Conservation (phyloP, 2,888 invertebrate species). For the Eilema sororculum region DNA sequence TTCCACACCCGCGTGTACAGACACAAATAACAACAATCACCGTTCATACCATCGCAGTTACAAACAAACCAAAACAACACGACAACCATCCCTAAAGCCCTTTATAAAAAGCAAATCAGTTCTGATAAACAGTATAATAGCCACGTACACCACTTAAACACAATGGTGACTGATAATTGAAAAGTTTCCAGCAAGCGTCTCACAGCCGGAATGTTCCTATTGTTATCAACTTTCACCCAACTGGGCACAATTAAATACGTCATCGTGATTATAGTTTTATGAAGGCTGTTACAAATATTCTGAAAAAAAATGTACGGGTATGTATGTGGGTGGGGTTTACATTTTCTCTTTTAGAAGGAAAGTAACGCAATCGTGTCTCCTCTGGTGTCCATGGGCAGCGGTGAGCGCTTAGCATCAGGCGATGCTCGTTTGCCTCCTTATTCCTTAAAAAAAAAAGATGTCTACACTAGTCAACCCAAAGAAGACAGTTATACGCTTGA, state of each 20-base stretch:
- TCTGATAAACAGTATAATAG: constrained; percentile 45
- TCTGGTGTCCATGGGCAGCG: too few relatives aligned
- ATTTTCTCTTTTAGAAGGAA: too few relatives aligned
- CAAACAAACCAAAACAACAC: constrained; percentile 14
- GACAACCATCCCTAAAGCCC: constrained; percentile 21
- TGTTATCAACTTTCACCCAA: constrained; percentile 51
- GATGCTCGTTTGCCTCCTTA: too few relatives aligned
- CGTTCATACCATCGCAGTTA: not conserved
- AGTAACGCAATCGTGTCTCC: too few relatives aligned
- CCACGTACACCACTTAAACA: constrained; percentile 46
- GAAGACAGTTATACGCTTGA: too few relatives aligned
- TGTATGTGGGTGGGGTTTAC: too few relatives aligned
- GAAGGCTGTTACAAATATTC: constrained; percentile 14
- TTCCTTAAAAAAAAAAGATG: too few relatives aligned
- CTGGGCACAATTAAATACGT: constrained; percentile 51
- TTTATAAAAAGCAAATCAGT: constrained; percentile 38
- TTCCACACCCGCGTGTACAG: not conserved
- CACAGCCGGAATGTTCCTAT: constrained; percentile 44
- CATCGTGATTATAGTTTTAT: constrained; percentile 46
- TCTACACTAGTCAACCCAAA: too few relatives aligned
- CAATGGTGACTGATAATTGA: constrained; percentile 51
- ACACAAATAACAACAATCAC: not conserved
- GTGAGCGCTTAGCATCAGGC: too few relatives aligned
- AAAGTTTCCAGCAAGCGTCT: constrained; percentile 40
- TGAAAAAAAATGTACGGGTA: not conserved